These are phyloP conservation scores for roundworm (Caenorhabditis elegans) DNA, from an alignment of 1,140 invertebrate genomes.

Conservation along the genomic window DNA sequence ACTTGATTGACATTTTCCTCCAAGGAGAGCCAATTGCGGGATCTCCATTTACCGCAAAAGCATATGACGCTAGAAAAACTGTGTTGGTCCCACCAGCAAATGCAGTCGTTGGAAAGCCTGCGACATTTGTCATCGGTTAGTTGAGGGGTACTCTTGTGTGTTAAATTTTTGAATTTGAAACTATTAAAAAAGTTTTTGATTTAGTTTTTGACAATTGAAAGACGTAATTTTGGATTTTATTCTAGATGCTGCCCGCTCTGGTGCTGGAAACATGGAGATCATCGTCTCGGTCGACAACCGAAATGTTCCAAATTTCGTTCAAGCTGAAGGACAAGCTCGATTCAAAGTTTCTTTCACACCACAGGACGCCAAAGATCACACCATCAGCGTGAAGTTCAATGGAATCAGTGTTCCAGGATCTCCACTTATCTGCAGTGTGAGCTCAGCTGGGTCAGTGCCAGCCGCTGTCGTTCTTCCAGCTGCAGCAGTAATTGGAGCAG, in stretches of 20 bases:
- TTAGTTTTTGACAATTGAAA: no score
- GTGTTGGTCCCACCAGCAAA: constrained; percentile 85
- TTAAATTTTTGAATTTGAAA: not conserved
- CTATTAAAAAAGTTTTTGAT: no score
- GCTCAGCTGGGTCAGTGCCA: not conserved
- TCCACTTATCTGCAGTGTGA: constrained; percentile 31
- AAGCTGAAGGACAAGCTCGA: constrained; percentile 91
- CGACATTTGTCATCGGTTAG: constrained; percentile 35
- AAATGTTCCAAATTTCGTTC: constrained; percentile 97
- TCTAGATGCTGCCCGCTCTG: constrained; percentile 69
- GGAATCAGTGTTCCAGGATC: constrained; percentile 81
- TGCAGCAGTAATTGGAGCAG: not conserved
- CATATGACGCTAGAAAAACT: constrained; percentile 87
- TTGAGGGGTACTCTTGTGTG: not conserved
- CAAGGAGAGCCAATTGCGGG: constrained; percentile 82
- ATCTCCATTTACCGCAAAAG: constrained; percentile 90
- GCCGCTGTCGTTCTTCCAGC: constrained; percentile 1
- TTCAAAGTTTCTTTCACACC: constrained; percentile 87
- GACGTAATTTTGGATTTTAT: no score
- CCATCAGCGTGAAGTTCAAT: constrained; percentile 86
- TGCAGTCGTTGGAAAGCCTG: constrained; percentile 83
- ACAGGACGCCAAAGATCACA: constrained; percentile 77
- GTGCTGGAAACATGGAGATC: constrained; percentile 76
- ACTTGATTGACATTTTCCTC: constrained; percentile 78
- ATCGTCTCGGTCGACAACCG: constrained; percentile 94